These are phyloP conservation scores for Palaemon carinicauda DNA, from an alignment of 1,140 invertebrate genomes.

Conservation along the genomic window DNA sequence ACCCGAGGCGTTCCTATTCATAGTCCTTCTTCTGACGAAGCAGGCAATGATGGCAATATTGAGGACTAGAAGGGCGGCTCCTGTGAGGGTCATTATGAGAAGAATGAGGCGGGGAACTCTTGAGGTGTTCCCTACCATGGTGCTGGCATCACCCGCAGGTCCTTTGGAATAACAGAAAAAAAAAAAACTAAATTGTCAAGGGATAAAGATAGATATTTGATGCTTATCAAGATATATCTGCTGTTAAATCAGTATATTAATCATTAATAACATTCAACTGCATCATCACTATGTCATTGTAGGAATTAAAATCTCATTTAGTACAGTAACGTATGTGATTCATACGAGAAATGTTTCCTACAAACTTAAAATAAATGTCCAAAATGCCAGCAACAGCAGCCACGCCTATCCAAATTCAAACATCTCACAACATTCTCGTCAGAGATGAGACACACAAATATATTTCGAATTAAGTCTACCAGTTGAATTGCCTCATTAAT, in stretches of 20 bases:
- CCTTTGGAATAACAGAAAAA: not conserved
- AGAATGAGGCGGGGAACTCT: constrained; percentile 24
- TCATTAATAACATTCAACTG: too few relatives aligned
- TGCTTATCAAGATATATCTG: too few relatives aligned
- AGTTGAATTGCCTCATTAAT: too few relatives aligned
- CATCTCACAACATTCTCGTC: constrained; percentile 60
- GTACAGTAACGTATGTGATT: too few relatives aligned
- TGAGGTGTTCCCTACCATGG: not conserved
- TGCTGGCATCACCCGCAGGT: not conserved
- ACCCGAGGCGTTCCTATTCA: not conserved
- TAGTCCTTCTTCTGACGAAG: constrained; percentile 15
- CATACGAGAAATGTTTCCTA: too few relatives aligned
- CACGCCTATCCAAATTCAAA: constrained; percentile 69
- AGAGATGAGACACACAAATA: constrained; percentile 60
- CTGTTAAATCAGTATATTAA: too few relatives aligned
- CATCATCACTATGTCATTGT: too few relatives aligned
- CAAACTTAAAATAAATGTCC: too few relatives aligned
- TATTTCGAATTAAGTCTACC: not conserved
- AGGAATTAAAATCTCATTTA: too few relatives aligned
- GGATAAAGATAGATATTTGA: too few relatives aligned
- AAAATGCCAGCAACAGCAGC: too few relatives aligned
- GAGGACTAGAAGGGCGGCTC: constrained; percentile 21
- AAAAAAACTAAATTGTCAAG: too few relatives aligned
- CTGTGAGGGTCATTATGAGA: constrained; percentile 32
- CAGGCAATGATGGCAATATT: constrained; percentile 43